These are phyloP conservation scores for Brachionus rubens DNA, from an alignment of 1,140 invertebrate genomes.

Conservation along the genomic window DNA sequence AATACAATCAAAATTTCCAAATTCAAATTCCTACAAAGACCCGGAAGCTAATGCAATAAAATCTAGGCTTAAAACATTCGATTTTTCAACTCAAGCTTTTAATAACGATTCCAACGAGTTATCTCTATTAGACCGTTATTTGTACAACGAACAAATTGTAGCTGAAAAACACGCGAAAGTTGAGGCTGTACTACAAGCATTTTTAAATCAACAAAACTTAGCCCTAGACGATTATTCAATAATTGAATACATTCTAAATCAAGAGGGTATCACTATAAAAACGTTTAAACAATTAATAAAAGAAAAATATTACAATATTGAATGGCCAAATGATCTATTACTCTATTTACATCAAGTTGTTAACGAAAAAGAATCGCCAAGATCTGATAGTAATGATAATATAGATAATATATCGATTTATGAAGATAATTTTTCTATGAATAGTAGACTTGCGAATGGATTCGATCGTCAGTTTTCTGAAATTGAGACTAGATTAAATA, in stretches of 20 bases:
- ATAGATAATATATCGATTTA: neutral
- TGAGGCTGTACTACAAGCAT: neutral
- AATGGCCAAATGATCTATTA: slow-evolving; percentile 15
- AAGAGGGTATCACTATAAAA: slow-evolving; percentile 28
- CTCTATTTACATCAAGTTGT: slow-evolving; percentile 35
- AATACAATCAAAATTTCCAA: neutral
- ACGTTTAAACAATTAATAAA: slow-evolving; percentile 26
- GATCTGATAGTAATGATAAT: slow-evolving; percentile 5
- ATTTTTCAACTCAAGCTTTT: neutral
- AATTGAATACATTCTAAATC: slow-evolving; percentile 24
- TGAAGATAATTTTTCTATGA: neutral
- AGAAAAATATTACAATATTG: slow-evolving; percentile 27
- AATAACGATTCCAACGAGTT: slow-evolving; percentile 9
- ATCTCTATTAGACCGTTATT: slow-evolving; percentile 15
- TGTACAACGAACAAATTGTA: slow-evolving; percentile 22
- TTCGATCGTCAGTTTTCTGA: neutral
- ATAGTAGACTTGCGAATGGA: neutral
- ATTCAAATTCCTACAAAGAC: neutral
- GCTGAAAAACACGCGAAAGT: slow-evolving; percentile 32
- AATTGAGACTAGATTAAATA: neutral
- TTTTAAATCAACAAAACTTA: slow-evolving; percentile 9
- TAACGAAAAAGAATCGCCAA: slow-evolving; percentile 6
- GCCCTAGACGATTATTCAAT: slow-evolving; percentile 14
- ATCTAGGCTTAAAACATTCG: neutral
- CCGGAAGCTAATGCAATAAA: neutral